These are phyloP conservation scores for Elephas maximus DNA, from an alignment of 2,113 vertebrate species.

Conservation along the genomic window DNA sequence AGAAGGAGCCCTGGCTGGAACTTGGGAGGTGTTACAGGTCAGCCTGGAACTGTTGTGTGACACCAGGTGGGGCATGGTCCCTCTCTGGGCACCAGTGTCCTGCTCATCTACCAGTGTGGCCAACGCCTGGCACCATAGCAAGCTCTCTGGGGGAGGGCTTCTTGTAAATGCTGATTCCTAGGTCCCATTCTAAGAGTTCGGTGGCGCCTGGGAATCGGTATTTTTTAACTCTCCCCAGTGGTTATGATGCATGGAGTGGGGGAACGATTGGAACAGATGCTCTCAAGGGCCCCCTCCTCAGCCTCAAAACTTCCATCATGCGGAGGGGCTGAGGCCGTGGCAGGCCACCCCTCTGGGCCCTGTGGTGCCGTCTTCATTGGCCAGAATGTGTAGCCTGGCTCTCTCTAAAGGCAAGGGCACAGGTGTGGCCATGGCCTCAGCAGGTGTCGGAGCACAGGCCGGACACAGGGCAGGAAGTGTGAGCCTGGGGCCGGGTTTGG, in stretches of 20 bases:
- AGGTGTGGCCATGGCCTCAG: too few species aligned
- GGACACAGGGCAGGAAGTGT: background rate
- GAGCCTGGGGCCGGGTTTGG: background rate
- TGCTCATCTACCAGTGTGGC: background rate
- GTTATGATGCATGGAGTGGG: background rate
- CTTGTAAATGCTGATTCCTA: background rate
- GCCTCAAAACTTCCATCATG: background rate
- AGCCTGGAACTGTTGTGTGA: background rate
- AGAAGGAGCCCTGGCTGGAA: background rate
- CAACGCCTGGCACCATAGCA: background rate
- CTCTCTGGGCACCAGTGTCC: background rate
- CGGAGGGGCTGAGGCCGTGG: background rate
- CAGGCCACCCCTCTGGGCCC: too few species aligned
- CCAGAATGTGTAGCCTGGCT: accelerated
- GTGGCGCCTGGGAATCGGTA: background rate
- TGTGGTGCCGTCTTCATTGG: background rate
- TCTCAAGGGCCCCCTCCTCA: background rate
- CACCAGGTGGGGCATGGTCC: background rate
- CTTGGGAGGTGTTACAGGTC: background rate
- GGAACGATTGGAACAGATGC: background rate
- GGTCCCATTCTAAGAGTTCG: background rate
- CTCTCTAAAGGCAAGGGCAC: accelerated
- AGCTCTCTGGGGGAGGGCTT: background rate
- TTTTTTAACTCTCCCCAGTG: background rate
- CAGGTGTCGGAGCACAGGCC: background rate